phyloP scores from a whole-genome alignment of 2,113 vertebrate species.

The Eira barbara region DNA sequence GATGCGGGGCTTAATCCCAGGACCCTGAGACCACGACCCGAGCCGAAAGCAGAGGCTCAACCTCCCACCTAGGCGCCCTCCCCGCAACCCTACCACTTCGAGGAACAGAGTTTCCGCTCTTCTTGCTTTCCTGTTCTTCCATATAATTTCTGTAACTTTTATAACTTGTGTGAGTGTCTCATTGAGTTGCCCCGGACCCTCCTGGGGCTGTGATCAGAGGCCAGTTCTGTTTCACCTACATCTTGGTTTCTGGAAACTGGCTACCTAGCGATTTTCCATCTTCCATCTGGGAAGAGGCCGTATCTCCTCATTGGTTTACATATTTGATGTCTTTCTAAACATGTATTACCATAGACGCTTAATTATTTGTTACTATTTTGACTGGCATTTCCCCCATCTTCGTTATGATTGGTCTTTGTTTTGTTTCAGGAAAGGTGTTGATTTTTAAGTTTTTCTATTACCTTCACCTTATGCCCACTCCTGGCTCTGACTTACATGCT shows the following conservation, averaged over 20 bases:
- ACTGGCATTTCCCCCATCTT: neutral
- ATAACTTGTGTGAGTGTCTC: neutral
- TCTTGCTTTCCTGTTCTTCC: neutral
- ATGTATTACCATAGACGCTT: neutral
- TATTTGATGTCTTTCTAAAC: neutral
- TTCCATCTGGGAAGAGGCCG: neutral
- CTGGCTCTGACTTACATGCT: neutral
- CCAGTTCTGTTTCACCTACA: neutral
- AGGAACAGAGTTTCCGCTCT: neutral
- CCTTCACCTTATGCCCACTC: neutral
- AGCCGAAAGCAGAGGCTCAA: too few relatives aligned
- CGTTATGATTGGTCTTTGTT: constrained; percentile 8
- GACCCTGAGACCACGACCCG: too few relatives aligned
- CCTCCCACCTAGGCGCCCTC: too few relatives aligned
- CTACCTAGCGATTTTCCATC: neutral
- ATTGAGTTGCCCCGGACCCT: neutral
- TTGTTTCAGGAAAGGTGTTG: neutral
- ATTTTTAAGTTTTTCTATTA: constrained; percentile 13
- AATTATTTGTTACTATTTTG: neutral
- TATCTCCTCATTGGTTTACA: neutral
- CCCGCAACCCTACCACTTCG: neutral
- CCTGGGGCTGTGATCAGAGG: neutral
- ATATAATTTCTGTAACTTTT: neutral
- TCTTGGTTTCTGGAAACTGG: neutral
- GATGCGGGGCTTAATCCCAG: too few relatives aligned